Evolutionary conservation across 2,888 invertebrate species (phyloP), one percentile per base, ranked within the genome.

Genomic region (Stictocephala bisonia): DNA sequence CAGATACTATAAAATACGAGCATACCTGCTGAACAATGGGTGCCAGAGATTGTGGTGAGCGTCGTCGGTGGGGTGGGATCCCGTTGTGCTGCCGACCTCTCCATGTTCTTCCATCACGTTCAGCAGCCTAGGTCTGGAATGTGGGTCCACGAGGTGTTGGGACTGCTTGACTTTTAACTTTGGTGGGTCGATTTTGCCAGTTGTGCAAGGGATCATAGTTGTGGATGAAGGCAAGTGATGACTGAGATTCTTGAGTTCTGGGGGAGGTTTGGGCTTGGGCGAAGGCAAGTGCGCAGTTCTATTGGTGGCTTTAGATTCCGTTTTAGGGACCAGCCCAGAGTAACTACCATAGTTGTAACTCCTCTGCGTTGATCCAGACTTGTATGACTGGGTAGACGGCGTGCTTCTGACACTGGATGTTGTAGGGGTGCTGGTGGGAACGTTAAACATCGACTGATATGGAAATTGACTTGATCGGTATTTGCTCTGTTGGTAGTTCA

Each of bases 11-110:
- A 31, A 3, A 40, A 20, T 4, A 9, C 31, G 24, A 6, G 88
- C 89, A 91, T 86, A 94, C 93, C 92, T 93, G 88, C 93, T 92
- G 84, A 94, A 94, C 60, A 94, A 87, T 70, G 94, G 94, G 86
- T 94, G 93, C 94, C 94, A 94, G 66, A 94, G 85, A 77, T 91
- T 91, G 80, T 90, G 88, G 79, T 90, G 88, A 58, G 89, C 86
- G 77, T 88, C 88, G 73, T 85, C 85, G 51, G n/a, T 70, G 53
- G 73, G 76, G 24, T 26, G 20, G 2, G 58, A 71, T 35, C 70
- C 70, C 87, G 87, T 78, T 86, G 84, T 79, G 85, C 81, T 50
- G 83, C 83, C 81, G 83, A 80, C 73, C 81, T 82, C 80, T 82
- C 81, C 86, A 79, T 85, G 81, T 40, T 87, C 87, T 27, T 76